Percentiles rank a stretch among this genome's conserved stretches.
Evolutionary conservation across 2,888 invertebrate species (phyloP).

Genomic region (Drosophila pegasa): DNA sequence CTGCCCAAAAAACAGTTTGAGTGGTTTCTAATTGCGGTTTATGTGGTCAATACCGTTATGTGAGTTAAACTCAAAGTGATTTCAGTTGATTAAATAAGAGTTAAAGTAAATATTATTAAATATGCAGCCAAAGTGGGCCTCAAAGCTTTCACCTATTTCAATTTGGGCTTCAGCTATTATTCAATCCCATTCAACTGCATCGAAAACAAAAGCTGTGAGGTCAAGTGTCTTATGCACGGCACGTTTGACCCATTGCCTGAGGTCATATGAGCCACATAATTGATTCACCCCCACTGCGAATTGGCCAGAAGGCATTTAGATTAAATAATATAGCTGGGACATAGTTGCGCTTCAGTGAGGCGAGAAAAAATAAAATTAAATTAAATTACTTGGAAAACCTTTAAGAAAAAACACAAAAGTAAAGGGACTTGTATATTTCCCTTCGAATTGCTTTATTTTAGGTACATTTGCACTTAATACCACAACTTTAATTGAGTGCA

Average conservation of each 20-base stretch:
- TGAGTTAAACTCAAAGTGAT: conserved; percentile 10
- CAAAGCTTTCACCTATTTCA: neutral
- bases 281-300: conserved; percentile 14
- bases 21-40: conserved; percentile 38
- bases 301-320: neutral
- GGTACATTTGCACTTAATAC: neutral
- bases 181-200: neutral
- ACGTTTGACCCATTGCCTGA: conserved; percentile 30
- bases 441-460: neutral
- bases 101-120: conserved; percentile 1
- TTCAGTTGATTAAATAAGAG: conserved; percentile 35
- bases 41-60: conserved; percentile 32
- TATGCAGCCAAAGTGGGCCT: conserved; percentile 3
- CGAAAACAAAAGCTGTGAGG: neutral
- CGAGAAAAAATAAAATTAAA: no score
- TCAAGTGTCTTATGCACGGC: conserved; percentile 15
- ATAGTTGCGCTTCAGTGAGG: neutral
- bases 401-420: neutral
- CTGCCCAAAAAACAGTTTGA: conserved; percentile 13
- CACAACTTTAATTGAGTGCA: neutral
- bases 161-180: conserved; percentile 6
- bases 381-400: no score
- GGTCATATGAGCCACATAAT: conserved; percentile 1
- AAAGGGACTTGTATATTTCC: neutral
- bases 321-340: conserved; percentile 7